Evolutionary conservation across 2,888 invertebrate genomes (phyloP).

Genomic region (Alsophila aescularia): DNA sequence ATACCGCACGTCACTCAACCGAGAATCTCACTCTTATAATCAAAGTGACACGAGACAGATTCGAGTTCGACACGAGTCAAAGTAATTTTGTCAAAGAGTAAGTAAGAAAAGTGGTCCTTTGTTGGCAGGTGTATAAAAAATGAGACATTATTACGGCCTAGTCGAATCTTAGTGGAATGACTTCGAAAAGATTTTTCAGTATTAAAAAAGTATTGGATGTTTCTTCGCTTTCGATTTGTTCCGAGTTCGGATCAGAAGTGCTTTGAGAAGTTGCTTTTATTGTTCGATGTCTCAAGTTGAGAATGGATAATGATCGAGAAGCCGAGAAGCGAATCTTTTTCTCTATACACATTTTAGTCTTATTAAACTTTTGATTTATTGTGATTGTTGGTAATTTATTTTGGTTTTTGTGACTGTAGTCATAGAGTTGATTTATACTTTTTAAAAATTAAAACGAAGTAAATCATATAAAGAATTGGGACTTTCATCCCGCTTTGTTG

Average conservation of each 20-base stretch:
- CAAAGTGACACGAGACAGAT: slow-evolving; percentile 8
- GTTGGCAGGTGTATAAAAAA: slow-evolving; percentile 49
- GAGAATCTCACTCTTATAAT: slow-evolving; percentile 21
- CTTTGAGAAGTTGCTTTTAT: slow-evolving; percentile 24
- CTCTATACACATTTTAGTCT: neutral
- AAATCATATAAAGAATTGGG: too few relatives aligned
- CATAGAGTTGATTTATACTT: neutral
- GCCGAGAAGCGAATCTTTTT: slow-evolving; percentile 6
- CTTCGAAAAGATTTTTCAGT: slow-evolving; percentile 28
- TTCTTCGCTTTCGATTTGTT: slow-evolving; percentile 20
- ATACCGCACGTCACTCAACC: slow-evolving; percentile 18
- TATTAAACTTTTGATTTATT: slow-evolving; percentile 3
- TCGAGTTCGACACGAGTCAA: slow-evolving; percentile 3
- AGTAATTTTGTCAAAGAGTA: slow-evolving; percentile 29
- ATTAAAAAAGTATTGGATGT: slow-evolving; percentile 28
- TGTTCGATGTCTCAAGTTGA: slow-evolving; percentile 20
- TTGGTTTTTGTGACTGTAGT: neutral
- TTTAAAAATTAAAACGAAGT: too few relatives aligned
- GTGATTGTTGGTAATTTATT: neutral
- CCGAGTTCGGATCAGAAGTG: slow-evolving; percentile 9
- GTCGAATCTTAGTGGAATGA: slow-evolving; percentile 32
- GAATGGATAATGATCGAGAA: slow-evolving; percentile 24
- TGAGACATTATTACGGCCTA: slow-evolving; percentile 37
- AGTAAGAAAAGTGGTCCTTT: slow-evolving; percentile 37
- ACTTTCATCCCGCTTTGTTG: too few relatives aligned